phyloP scores from a whole-genome alignment of 2,888 invertebrate species.

The Tetragnatha montana region DNA sequence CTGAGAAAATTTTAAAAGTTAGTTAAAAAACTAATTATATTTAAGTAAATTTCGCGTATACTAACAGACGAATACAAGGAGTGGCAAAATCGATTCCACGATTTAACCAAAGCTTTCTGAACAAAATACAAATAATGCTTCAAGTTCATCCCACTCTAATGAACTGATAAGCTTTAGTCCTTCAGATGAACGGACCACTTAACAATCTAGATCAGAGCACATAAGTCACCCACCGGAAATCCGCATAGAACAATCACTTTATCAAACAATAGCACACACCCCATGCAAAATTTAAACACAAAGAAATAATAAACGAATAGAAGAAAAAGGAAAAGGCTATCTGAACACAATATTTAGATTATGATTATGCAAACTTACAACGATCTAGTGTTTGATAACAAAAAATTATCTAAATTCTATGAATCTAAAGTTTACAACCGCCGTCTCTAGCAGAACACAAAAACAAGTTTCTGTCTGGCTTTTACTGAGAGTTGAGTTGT shows the following conservation, averaged over 20 bases:
- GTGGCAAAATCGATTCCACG: too few relatives aligned
- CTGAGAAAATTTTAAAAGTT: too few relatives aligned
- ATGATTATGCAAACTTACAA: not conserved
- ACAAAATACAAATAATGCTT: too few relatives aligned
- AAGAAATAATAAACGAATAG: not conserved
- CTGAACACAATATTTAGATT: too few relatives aligned
- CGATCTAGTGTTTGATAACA: not conserved
- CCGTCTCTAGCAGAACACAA: constrained; percentile 47
- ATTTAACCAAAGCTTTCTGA: too few relatives aligned
- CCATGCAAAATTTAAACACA: constrained; percentile 5
- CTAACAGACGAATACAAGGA: too few relatives aligned
- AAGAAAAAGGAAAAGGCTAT: too few relatives aligned
- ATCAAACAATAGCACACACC: constrained; percentile 46
- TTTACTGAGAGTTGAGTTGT: constrained; percentile 18
- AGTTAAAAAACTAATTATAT: too few relatives aligned
- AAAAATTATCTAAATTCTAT: constrained; percentile 7
- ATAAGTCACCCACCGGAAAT: constrained; percentile 48
- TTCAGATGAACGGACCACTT: not conserved
- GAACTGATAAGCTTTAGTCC: not conserved
- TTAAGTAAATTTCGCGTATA: too few relatives aligned
- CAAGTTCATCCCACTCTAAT: too few relatives aligned
- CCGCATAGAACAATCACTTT: constrained; percentile 48
- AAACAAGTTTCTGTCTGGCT: constrained; percentile 27
- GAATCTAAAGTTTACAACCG: constrained; percentile 39
- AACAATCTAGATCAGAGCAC: not conserved